phyloP scores from a whole-genome alignment of 2,888 invertebrate species.

The Gastracanthus pulcherrimus region DNA sequence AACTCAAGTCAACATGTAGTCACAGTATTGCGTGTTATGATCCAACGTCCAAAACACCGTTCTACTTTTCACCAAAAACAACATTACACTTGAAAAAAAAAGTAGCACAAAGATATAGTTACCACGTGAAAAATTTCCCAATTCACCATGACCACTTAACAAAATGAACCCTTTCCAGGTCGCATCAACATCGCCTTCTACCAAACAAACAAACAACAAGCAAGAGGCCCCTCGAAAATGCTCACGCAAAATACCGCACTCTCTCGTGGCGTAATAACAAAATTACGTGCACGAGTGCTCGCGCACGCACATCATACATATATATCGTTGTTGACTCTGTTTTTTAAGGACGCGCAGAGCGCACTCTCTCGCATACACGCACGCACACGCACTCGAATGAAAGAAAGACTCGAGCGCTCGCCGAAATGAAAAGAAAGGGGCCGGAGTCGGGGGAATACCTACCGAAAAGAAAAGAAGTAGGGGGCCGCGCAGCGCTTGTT shows the following conservation, averaged over 20 bases:
- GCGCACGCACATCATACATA: background rate
- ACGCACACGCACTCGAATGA: too few relatives aligned
- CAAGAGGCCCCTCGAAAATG: background rate
- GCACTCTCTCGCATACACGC: too few relatives aligned
- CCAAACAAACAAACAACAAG: background rate
- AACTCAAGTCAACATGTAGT: too few relatives aligned
- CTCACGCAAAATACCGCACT: background rate
- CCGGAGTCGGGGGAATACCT: slow-evolving; percentile 10
- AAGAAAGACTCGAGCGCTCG: too few relatives aligned
- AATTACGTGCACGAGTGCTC: background rate
- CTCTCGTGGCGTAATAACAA: background rate
- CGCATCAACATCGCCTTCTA: background rate
- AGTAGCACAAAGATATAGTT: background rate
- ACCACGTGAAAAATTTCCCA: background rate
- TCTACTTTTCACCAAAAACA: too few relatives aligned
- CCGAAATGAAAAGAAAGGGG: slow-evolving; percentile 41
- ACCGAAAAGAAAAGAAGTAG: slow-evolving; percentile 9
- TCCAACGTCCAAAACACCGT: too few relatives aligned
- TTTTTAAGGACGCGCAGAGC: slow-evolving; percentile 16
- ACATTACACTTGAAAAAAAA: background rate
- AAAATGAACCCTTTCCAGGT: slow-evolving; percentile 12
- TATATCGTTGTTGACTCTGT: background rate
- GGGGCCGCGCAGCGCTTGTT: slow-evolving; percentile 1
- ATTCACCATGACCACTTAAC: too few relatives aligned
- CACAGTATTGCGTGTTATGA: too few relatives aligned